These are phyloP conservation scores for Paracyclopina nana DNA, from an alignment of 1,140 invertebrate species.

Conservation along the genomic window DNA sequence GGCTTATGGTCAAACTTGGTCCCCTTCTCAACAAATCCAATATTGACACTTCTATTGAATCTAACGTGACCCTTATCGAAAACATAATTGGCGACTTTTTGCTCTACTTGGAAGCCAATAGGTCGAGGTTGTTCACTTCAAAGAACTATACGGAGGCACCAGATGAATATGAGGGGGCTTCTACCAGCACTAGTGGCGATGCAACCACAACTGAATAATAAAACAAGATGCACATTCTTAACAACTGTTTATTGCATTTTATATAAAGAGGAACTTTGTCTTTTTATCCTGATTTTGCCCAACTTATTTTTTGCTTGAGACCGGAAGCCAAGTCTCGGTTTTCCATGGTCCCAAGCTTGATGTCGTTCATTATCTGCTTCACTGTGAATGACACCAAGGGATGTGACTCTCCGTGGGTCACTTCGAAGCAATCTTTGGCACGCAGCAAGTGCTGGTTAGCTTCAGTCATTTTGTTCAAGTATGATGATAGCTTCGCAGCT, in stretches of 20 bases:
- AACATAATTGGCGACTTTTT: background rate
- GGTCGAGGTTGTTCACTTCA: background rate
- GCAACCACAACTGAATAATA: too few species aligned
- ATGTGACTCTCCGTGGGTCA: background rate
- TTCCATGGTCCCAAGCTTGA: too few species aligned
- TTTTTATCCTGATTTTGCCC: too few species aligned
- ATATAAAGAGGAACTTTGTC: too few species aligned
- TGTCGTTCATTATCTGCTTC: too few species aligned
- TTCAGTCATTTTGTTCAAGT: background rate
- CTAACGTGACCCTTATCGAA: background rate
- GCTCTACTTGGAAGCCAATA: background rate
- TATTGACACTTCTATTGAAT: background rate
- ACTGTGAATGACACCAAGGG: too few species aligned
- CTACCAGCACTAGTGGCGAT: too few species aligned
- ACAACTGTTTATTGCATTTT: too few species aligned
- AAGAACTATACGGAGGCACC: background rate
- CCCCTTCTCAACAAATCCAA: background rate
- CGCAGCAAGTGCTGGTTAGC: background rate
- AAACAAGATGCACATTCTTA: too few species aligned
- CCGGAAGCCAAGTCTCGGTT: too few species aligned
- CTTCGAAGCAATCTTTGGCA: background rate
- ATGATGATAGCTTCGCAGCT: background rate
- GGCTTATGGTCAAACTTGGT: background rate
- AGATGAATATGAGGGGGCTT: too few species aligned
- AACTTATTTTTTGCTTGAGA: too few species aligned